Base-by-base conservation (phyloP, 2,797 vertebrate genomes). In the Thunnus albacares region DNA sequence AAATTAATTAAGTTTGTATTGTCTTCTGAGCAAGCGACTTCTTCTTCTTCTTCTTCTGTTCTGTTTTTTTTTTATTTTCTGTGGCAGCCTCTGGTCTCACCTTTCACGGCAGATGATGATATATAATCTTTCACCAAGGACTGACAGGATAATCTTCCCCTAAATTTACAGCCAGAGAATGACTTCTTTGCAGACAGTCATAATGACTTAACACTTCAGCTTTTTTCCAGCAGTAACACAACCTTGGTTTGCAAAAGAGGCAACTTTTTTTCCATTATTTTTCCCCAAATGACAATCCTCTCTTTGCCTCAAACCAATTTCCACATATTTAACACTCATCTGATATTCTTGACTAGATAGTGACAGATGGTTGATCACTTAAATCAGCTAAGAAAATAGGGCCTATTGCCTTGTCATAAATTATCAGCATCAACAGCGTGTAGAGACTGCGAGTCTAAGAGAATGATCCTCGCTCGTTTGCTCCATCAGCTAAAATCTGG, bases 401-500 rank as follows among this genome's bases (percentile, higher is more conserved):
- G 72, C 49, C 64, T 45, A 30, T 67, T 63, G 70, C 73, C 70
- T 65, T 79, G 66, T 76, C 73, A 75, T 77, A 77, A 77, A 77
- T 33, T 61, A 69, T 78, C 83, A 76, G 30, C 30, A 33, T 6
- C 30, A 13, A 43, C 69, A 26, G 52, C 68, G 51, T 28, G 69
- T 2, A 22, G 60, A 55, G 61, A 26, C 41, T 52, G 33, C 20
- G 41, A 43, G 59, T 57, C 49, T 38, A 15, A 49, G 38, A 75
- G 56, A 71, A 66, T 10, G 45, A 77, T 74, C 60, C 52, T 6
- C 4, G 10, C 56, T 68, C 14, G 38, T 80, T 82, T 76, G 70
- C 75, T 71, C 70, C 2, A 56, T 89, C 85, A 81, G 84, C 81
- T 81, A n/a, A 81, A 89, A 81, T 72, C 45, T 56, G 7, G 24